These are phyloP conservation scores for Mastomys coucha DNA, from an alignment of 2,113 vertebrate species.

Conservation along the genomic window DNA sequence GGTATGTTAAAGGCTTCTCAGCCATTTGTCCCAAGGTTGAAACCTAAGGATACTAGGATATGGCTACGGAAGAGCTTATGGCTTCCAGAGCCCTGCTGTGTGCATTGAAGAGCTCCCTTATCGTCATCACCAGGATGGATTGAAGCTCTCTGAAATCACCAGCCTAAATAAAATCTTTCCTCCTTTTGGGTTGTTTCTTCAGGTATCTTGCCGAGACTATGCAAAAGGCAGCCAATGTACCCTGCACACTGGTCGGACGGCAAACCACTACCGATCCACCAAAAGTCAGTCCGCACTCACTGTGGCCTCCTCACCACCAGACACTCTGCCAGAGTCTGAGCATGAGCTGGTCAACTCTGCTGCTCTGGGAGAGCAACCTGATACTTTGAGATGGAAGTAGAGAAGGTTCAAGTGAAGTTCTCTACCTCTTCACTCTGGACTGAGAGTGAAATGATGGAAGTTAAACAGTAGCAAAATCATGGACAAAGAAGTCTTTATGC, in stretches of 20 bases:
- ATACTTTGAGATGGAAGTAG: neutral
- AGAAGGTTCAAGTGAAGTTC: neutral
- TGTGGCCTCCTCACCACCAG: rapidly evolving
- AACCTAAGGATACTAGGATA: neutral
- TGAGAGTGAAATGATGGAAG: slow-evolving; percentile 1
- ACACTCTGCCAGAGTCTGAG: neutral
- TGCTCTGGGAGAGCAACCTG: neutral
- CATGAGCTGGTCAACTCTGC: neutral
- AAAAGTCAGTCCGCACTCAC: neutral
- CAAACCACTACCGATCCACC: neutral
- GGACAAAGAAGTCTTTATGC: neutral
- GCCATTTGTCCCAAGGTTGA: neutral
- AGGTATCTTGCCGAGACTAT: no score
- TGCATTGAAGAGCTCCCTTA: neutral
- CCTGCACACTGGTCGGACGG: neutral
- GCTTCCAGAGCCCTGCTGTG: no score
- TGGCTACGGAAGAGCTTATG: neutral
- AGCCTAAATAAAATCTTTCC: neutral
- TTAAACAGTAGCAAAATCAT: slow-evolving; percentile 9
- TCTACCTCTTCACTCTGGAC: neutral
- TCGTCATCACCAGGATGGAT: neutral
- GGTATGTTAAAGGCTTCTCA: neutral
- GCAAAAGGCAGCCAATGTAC: neutral
- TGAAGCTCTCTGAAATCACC: neutral
- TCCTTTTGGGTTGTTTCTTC: neutral